These are phyloP conservation scores for Penaeus monodon DNA, from an alignment of 2,888 invertebrate species.

Conservation along the genomic window DNA sequence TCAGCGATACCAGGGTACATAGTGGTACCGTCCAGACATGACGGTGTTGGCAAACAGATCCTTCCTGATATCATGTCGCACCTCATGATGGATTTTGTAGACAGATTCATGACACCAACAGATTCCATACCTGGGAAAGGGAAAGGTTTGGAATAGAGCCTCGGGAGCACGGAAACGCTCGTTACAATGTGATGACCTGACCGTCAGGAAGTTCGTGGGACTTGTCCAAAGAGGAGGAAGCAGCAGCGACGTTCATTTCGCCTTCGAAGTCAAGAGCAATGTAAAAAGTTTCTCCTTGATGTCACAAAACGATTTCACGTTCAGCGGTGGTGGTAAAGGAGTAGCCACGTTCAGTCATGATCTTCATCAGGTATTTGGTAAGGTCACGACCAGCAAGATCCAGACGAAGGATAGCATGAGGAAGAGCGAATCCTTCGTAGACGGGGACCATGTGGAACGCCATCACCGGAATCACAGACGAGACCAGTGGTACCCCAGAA, in stretches of 20 bases:
- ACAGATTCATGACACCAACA: conserved; percentile 48
- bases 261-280: conserved; percentile 47
- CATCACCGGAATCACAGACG: conserved; percentile 35
- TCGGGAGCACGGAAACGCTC: conserved; percentile 47
- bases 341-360: conserved; percentile 79
- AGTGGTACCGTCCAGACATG: conserved; percentile 90
- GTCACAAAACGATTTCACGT: conserved; percentile 46
- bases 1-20: conserved; percentile 64
- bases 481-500: conserved; percentile 71
- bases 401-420: conserved; percentile 39
- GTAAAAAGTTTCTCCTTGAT: conserved; percentile 56
- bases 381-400: conserved; percentile 92
- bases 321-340: conserved; percentile 56
- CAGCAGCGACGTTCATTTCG: conserved; percentile 49
- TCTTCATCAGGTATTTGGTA: conserved; percentile 97
- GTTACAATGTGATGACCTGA: conserved; percentile 45
- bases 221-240: conserved; percentile 39
- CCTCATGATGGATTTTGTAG: conserved; percentile 55
- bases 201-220: conserved; percentile 47
- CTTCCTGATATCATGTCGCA: conserved; percentile 57
- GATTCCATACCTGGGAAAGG: conserved; percentile 70
- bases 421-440: conserved; percentile 37
- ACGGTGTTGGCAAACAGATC: conserved; percentile 52
- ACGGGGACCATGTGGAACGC: conserved; percentile 39
- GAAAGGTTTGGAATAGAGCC: conserved; percentile 76